These are phyloP conservation scores for Euglossa dilemma DNA, from an alignment of 1,140 invertebrate species.

Conservation along the genomic window DNA sequence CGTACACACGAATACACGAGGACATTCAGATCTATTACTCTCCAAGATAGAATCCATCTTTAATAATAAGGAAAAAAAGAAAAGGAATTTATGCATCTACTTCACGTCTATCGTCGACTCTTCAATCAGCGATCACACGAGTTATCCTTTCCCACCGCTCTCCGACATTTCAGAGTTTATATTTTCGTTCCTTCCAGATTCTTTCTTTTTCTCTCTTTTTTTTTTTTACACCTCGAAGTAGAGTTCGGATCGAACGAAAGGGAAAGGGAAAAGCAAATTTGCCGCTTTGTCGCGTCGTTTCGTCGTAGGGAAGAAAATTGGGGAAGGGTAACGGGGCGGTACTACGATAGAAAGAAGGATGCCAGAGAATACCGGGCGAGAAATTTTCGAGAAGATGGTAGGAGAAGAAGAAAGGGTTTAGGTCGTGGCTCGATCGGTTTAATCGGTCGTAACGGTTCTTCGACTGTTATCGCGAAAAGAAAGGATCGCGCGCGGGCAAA, in stretches of 20 bases:
- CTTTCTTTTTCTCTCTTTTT: not conserved
- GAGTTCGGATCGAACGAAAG: too few species aligned
- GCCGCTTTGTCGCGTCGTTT: too few species aligned
- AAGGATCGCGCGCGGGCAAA: not conserved
- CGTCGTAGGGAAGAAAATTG: too few species aligned
- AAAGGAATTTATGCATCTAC: constrained; percentile 56
- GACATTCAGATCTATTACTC: constrained; percentile 57
- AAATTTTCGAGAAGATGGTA: too few species aligned
- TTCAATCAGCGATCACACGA: constrained; percentile 77
- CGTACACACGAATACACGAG: constrained; percentile 62
- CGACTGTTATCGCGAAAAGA: too few species aligned
- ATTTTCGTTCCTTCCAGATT: constrained; percentile 65
- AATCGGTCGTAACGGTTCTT: too few species aligned
- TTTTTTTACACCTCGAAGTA: not conserved
- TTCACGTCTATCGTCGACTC: constrained; percentile 82
- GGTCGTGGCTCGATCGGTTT: too few species aligned
- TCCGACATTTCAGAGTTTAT: constrained; percentile 64
- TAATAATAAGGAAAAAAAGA: not conserved
- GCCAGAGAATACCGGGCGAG: not conserved
- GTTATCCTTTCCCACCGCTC: constrained; percentile 65
- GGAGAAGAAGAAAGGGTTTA: too few species aligned
- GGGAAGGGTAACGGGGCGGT: too few species aligned
- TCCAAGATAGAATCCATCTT: constrained; percentile 66
- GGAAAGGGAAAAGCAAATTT: too few species aligned
- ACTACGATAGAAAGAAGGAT: constrained; percentile 1